A percentile compares a stretch with the other conserved stretches of the same genome.
phyloP scores from a whole-genome alignment of 2,113 vertebrate species.

The Glaucomys volans region DNA sequence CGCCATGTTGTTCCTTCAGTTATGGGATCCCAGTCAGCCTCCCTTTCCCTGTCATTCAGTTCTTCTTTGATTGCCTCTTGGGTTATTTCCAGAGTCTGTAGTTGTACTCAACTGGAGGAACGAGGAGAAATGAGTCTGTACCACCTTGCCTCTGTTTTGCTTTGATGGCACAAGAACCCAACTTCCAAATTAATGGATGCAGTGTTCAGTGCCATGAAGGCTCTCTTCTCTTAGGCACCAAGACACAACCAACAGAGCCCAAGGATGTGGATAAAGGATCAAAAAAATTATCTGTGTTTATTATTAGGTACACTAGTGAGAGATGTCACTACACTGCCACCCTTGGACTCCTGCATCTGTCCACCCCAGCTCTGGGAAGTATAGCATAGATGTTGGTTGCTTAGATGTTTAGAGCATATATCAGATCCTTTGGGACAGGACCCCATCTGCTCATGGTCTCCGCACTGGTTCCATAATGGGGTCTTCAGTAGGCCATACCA shows the following conservation, averaged over 20 bases:
- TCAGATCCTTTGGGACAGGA: neutral
- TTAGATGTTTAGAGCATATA: neutral
- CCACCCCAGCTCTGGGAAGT: neutral
- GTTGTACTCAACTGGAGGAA: neutral
- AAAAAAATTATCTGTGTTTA: neutral
- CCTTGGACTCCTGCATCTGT: neutral
- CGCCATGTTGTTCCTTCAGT: neutral
- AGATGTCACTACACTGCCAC: no score
- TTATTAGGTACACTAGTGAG: no score
- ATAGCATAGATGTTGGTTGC: neutral
- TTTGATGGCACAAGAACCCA: neutral
- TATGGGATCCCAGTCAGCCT: neutral
- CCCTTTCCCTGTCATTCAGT: neutral
- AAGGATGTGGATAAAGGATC: neutral
- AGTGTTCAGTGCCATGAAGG: neutral
- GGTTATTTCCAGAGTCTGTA: neutral
- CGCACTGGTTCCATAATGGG: neutral
- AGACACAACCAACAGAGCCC: neutral
- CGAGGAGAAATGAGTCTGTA: neutral
- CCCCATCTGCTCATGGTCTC: neutral
- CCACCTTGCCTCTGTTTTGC: neutral
- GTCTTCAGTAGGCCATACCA: no score
- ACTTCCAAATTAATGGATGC: neutral
- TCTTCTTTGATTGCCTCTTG: neutral
- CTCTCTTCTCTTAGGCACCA: neutral